phyloP scores from a whole-genome alignment of 2,888 invertebrate genomes.

The Molanna angustata region DNA sequence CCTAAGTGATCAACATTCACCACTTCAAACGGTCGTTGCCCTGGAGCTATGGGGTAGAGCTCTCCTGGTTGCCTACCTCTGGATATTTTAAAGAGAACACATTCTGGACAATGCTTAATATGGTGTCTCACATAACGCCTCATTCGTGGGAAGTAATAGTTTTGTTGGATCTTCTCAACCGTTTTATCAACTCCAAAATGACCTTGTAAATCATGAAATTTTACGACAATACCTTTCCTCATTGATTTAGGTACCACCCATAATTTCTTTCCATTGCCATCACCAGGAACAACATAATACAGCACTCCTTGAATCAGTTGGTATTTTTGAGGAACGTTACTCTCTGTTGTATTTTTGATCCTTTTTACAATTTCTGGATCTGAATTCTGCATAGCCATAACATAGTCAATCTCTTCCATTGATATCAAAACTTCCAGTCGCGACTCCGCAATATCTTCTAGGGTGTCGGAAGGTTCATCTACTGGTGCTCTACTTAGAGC shows the following conservation, averaged over 20 bases:
- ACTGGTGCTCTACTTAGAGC: neutral
- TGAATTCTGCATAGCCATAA: neutral
- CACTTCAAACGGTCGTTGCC: neutral
- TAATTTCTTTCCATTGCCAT: neutral
- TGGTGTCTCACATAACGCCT: neutral
- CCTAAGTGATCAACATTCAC: neutral
- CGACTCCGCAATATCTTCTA: neutral
- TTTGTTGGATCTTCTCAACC: neutral
- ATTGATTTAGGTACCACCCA: neutral
- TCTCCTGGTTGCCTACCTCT: conserved; percentile 1
- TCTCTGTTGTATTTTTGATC: neutral
- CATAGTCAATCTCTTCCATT: neutral
- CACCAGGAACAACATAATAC: no score
- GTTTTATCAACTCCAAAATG: neutral
- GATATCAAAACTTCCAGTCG: neutral
- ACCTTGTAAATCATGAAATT: neutral
- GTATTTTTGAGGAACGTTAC: neutral
- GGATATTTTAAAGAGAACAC: neutral
- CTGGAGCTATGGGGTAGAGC: neutral
- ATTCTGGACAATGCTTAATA: neutral
- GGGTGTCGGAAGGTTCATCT: neutral
- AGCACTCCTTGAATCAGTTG: neutral
- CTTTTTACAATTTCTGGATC: neutral
- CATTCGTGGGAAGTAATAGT: neutral
- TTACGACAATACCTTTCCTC: neutral